Conservation (phyloP, 2,888 invertebrate species). For the Odontomyia ornata region DNA sequence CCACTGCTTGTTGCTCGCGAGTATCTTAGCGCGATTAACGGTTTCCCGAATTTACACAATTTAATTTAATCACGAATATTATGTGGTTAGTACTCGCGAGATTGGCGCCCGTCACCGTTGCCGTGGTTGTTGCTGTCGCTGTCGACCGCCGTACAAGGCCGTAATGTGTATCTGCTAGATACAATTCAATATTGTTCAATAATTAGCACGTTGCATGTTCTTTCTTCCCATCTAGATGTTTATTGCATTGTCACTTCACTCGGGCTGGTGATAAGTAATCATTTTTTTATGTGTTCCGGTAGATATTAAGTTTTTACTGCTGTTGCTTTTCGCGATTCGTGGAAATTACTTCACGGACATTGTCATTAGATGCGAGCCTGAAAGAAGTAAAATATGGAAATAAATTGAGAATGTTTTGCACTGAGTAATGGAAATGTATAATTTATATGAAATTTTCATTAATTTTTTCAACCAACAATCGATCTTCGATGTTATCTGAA, state of each 20-base stretch:
- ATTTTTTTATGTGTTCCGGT: background rate
- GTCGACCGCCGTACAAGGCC: no score
- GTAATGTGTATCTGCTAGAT: no score
- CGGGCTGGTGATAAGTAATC: background rate
- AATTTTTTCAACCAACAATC: no score
- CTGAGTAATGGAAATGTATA: no score
- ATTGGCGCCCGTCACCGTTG: no score
- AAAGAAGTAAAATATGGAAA: no score
- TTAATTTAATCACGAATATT: background rate
- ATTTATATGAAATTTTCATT: no score
- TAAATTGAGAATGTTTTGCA: no score
- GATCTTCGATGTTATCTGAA: no score
- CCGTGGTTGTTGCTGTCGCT: no score
- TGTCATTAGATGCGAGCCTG: no score
- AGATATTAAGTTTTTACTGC: background rate
- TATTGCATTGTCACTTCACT: background rate
- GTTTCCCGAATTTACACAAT: slow-evolving; percentile 13
- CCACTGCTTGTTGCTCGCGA: background rate
- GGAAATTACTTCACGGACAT: no score
- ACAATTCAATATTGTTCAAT: background rate
- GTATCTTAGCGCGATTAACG: slow-evolving; percentile 5
- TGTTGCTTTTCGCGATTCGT: background rate
- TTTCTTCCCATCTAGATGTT: background rate
- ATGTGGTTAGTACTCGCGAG: background rate
- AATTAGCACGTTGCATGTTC: background rate